These are phyloP conservation scores for Tachyglossus aculeatus DNA, from an alignment of 2,797 vertebrate species.

Conservation along the genomic window DNA sequence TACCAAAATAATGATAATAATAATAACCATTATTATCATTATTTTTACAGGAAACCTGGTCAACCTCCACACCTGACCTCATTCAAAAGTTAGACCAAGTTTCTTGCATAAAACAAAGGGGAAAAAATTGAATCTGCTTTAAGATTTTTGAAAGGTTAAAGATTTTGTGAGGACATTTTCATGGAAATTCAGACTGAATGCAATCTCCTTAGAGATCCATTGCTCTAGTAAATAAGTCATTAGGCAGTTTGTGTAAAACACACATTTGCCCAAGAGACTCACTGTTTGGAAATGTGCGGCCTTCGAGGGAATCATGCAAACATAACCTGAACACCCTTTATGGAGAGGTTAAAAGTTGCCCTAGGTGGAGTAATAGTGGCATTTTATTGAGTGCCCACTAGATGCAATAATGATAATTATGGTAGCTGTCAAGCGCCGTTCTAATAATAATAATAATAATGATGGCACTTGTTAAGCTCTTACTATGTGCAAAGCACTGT, in stretches of 20 bases:
- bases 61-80: too few relatives aligned
- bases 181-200: background rate
- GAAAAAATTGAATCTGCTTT: background rate
- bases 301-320: background rate
- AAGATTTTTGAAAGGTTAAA: background rate
- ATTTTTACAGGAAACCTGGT: too few relatives aligned
- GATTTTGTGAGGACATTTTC: background rate
- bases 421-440: background rate
- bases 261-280: background rate
- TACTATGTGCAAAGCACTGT: too few relatives aligned
- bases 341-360: background rate
- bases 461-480: background rate
- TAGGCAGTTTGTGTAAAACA: background rate
- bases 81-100: too few relatives aligned
- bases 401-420: background rate
- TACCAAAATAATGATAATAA: too few relatives aligned
- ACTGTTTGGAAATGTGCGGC: background rate
- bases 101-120: background rate
- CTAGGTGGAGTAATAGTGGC: rapidly evolving
- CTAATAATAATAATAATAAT: too few relatives aligned
- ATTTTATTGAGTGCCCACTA: rapidly evolving
- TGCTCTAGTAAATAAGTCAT: constrained; percentile 40
- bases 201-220: background rate
- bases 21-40: too few relatives aligned
- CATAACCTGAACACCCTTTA: background rate